A percentile compares a stretch with the other conserved stretches of the same genome.
phyloP scores from a whole-genome alignment of 1,140 invertebrate species.

The Homalodisca vitripennis region DNA sequence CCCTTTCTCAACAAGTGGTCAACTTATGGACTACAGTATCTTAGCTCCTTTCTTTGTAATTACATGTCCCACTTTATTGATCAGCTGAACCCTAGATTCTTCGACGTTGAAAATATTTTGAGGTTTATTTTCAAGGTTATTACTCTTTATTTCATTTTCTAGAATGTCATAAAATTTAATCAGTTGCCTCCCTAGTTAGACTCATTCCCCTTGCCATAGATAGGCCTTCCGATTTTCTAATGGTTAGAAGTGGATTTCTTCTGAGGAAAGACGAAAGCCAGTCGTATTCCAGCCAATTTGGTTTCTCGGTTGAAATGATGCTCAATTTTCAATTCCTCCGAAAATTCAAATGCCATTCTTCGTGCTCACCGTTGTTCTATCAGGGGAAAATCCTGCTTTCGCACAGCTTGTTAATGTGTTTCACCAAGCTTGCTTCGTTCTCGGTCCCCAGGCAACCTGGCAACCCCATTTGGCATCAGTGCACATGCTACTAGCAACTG shows the following conservation, averaged over 20 bases:
- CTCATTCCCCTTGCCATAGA: not conserved
- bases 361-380: not conserved
- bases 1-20: conserved; percentile 20
- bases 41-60: conserved; percentile 31
- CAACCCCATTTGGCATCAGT: not conserved
- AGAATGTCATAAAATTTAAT: not conserved
- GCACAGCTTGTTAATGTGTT: not conserved
- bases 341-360: not conserved
- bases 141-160: not conserved
- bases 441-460: not conserved
- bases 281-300: not conserved
- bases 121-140: conserved; percentile 5
- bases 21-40: conserved; percentile 8
- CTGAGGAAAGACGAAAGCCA: not conserved
- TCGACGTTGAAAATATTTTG: conserved; percentile 29
- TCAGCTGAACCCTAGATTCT: conserved; percentile 28
- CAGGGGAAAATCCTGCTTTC: not conserved
- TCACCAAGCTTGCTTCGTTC: not conserved
- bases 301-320: not conserved
- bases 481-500: too few species aligned
- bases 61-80: not conserved
- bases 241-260: not conserved
- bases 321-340: not conserved
- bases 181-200: not conserved
- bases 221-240: not conserved